Percentiles rank a stretch among this genome's conserved stretches.
Evolutionary conservation across 2,888 invertebrate species (phyloP).

Genomic region (Sesia bembeciformis): DNA sequence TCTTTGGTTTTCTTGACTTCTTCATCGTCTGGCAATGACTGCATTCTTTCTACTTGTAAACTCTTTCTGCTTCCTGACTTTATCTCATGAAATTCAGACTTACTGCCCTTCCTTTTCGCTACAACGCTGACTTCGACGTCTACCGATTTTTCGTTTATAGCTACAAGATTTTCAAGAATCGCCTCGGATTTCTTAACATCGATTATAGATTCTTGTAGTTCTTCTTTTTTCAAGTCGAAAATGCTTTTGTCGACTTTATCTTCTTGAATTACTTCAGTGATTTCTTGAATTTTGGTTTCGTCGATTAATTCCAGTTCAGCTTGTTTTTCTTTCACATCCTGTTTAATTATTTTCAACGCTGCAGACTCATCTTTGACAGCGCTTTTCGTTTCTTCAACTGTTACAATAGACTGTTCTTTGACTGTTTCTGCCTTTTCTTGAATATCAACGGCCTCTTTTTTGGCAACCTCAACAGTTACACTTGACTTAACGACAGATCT

Average conservation of each 20-base stretch:
- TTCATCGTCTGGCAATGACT: background rate
- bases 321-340: slow-evolving; percentile 2
- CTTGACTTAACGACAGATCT: too few relatives aligned
- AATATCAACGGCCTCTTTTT: slow-evolving; percentile 13
- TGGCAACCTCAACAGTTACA: slow-evolving; percentile 12
- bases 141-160: too few relatives aligned
- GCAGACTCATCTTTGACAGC: slow-evolving; percentile 6
- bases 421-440: slow-evolving; percentile 6
- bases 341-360: slow-evolving; percentile 6
- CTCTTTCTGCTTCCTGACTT: background rate
- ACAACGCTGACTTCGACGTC: background rate
- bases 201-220: background rate
- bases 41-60: background rate
- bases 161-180: background rate
- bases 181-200: background rate
- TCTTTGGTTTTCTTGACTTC: slow-evolving; percentile 8
- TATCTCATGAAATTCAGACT: background rate
- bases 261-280: background rate
- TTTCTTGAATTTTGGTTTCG: background rate
- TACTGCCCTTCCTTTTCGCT: background rate
- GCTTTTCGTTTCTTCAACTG: slow-evolving; percentile 10
- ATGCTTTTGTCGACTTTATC: background rate
- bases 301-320: background rate
- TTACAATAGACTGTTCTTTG: slow-evolving; percentile 1
- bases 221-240: background rate